These are phyloP conservation scores for Drosophila mimica DNA, from an alignment of 2,888 invertebrate genomes.

Conservation along the genomic window DNA sequence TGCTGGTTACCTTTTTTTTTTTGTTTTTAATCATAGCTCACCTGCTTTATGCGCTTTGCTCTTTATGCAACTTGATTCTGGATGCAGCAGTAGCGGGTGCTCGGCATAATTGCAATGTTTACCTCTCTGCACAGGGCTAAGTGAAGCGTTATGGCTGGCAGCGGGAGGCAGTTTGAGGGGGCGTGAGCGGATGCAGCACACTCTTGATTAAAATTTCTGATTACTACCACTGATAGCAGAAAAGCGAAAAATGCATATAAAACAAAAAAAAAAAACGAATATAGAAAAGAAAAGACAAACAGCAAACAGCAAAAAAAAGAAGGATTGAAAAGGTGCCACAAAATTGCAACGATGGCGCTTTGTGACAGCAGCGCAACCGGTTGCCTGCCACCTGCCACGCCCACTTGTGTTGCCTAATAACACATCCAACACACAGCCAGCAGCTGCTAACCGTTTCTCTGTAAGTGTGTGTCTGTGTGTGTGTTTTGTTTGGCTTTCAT, in stretches of 20 bases:
- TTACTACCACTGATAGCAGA: slow-evolving; percentile 73
- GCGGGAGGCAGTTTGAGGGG: slow-evolving; percentile 29
- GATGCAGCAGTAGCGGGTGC: slow-evolving; percentile 35
- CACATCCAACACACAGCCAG: slow-evolving; percentile 58
- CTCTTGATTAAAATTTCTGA: slow-evolving; percentile 80
- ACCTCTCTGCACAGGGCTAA: slow-evolving; percentile 69
- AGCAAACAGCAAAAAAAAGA: slow-evolving; percentile 4
- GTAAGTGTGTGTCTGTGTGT: slow-evolving; percentile 6
- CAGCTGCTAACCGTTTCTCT: slow-evolving; percentile 44
- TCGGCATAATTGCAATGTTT: slow-evolving; percentile 77
- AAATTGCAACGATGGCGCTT: slow-evolving; percentile 76
- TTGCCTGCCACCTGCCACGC: slow-evolving; percentile 25
- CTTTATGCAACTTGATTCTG: slow-evolving; percentile 52
- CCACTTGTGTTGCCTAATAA: slow-evolving; percentile 62
- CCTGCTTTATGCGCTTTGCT: slow-evolving; percentile 61
- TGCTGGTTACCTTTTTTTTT: background rate
- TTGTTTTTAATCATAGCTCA: slow-evolving; percentile 70
- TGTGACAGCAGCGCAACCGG: slow-evolving; percentile 65
- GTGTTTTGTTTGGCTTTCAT: slow-evolving; percentile 73
- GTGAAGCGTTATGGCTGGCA: slow-evolving; percentile 77
- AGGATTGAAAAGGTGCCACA: slow-evolving; percentile 65
- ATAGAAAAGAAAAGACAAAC: slow-evolving; percentile 28
- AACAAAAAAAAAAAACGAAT: slow-evolving; percentile 34
- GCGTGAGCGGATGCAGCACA: slow-evolving; percentile 31
- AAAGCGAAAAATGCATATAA: slow-evolving; percentile 67